These are phyloP conservation scores for Nothoprocta perdicaria DNA, from an alignment of 2,113 vertebrate species.

Conservation along the genomic window DNA sequence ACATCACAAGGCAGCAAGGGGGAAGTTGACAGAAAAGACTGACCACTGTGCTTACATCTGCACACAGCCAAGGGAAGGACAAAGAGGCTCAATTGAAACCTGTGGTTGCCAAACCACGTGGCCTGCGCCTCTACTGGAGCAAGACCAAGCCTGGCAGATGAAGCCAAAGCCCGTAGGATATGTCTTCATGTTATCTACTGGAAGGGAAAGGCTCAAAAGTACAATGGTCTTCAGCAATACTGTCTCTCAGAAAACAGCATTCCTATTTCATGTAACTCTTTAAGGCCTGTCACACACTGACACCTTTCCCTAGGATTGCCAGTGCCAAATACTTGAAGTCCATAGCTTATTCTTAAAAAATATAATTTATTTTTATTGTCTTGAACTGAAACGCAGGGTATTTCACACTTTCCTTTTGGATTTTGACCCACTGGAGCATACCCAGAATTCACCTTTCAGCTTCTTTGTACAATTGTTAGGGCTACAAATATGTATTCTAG, in stretches of 20 bases:
- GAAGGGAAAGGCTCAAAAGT: neutral
- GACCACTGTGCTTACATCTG: neutral
- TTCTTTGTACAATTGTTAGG: neutral
- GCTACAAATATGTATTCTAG: neutral
- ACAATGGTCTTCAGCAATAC: neutral
- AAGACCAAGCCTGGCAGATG: neutral
- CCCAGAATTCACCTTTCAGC: neutral
- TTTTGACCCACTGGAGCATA: neutral
- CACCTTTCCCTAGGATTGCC: neutral
- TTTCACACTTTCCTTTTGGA: neutral
- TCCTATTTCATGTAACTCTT: neutral
- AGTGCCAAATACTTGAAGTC: neutral
- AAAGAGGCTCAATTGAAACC: neutral
- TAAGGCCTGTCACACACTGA: neutral
- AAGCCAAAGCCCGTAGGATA: neutral
- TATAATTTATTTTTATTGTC: neutral
- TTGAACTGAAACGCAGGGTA: neutral
- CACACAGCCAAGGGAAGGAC: slow-evolving; percentile 5
- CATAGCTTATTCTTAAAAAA: neutral
- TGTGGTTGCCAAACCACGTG: neutral
- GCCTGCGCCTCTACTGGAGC: neutral
- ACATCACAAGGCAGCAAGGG: slow-evolving; percentile 2
- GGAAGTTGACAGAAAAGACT: slow-evolving; percentile 12
- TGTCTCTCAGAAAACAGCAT: neutral
- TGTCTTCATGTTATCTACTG: neutral